Base-by-base conservation (phyloP, 1,140 invertebrate species). In the Lordiphosa clarofinis region DNA sequence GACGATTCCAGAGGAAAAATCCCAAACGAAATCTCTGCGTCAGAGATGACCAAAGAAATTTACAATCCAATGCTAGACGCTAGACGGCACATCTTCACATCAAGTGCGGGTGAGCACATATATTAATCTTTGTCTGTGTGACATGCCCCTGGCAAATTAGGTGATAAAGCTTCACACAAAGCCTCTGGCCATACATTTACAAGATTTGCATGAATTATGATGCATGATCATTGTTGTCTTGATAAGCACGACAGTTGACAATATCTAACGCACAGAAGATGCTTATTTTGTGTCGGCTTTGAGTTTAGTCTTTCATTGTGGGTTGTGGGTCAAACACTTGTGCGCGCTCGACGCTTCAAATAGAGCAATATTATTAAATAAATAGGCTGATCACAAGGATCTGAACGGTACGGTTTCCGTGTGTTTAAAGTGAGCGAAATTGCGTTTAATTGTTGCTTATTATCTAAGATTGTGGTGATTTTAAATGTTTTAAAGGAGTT, bases 201-300 rank as follows among this genome's bases (percentile, higher is more conserved):
- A 60, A 60, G 76, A 79, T 71, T 82, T 75, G 54, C 31, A 56
- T 82, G 67, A 75, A 63, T 71, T 81, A 75, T 63, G 67, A 71
- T 49, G 36, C 47, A 10, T n/a, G 38, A 49, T 36, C 39, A 44
- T 57, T 33, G 58, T 67, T 37, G 39, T 24, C 19, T 43, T 47
- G 60, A 79, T 81, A 79, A 67, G 54, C 46, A 21, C 24, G 24
- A 28, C 24, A 47, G 21, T 19, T 54, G 37, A 24, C 33, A 54
- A 71, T 66, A 40, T 62, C 42, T 47, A 52, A 55, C 24, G 15
- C 43, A 31, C 39, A 21, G 40, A 59, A 56, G 48, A 56, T 53
- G 40, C 42, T 28, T 11, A 54, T 46, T 42, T 56, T 10, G 55
- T 36, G 42, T 56, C 33, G 28, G 6, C 12, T 56, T 36, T 60